Evolutionary conservation across 2,797 vertebrate genomes (phyloP).

Genomic region (Pyrrhura leucotis): DNA sequence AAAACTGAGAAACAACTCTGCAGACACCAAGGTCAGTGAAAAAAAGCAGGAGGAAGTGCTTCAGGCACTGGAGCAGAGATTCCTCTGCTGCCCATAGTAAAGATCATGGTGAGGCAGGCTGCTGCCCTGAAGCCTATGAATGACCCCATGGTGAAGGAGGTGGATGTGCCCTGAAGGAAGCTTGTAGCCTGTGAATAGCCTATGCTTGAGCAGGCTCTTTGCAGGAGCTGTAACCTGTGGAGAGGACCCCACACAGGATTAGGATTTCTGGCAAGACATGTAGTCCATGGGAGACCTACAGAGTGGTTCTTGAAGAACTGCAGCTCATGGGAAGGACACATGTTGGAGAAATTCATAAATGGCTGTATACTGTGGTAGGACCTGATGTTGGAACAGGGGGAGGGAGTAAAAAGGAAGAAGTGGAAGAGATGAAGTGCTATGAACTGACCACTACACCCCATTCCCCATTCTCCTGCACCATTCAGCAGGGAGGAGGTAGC

Average conservation of each 20-base stretch:
- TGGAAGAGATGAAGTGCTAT: not conserved
- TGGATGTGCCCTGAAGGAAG: not conserved
- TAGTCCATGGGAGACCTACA: not conserved
- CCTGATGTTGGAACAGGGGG: not conserved
- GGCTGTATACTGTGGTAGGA: not conserved
- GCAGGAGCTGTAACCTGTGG: not conserved
- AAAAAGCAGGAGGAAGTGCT: rapidly evolving
- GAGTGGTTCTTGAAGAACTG: not conserved
- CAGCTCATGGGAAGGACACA: not conserved
- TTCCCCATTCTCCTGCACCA: rapidly evolving
- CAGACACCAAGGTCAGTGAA: not conserved
- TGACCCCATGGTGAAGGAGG: not conserved
- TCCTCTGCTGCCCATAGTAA: not conserved
- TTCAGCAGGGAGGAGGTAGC: not conserved
- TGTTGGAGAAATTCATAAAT: not conserved
- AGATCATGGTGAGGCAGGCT: not conserved
- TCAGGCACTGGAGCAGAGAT: not conserved
- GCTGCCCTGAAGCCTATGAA: not conserved
- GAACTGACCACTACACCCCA: rapidly evolving
- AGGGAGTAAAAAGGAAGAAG: not conserved
- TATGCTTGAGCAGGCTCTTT: not conserved
- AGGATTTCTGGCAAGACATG: not conserved
- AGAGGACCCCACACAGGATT: rapidly evolving
- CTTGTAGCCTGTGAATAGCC: not conserved
- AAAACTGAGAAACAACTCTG: not conserved